These are phyloP conservation scores for Coenobita brevimanus DNA, from an alignment of 1,140 invertebrate genomes.

Conservation along the genomic window DNA sequence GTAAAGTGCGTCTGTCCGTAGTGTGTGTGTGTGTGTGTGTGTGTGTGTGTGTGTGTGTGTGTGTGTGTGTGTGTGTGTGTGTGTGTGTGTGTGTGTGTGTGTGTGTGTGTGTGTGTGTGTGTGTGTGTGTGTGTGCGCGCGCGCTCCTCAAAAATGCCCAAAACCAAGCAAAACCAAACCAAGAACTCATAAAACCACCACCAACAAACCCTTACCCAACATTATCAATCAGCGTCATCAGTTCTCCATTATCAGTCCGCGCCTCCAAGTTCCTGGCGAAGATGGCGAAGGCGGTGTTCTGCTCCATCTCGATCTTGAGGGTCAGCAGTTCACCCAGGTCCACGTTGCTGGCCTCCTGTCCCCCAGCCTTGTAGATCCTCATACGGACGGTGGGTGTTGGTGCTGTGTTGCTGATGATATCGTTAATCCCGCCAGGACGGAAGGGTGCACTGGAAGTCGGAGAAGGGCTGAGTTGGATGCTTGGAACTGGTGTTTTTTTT, in stretches of 20 bases:
- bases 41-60: too few relatives aligned
- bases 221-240: slow-evolving; percentile 75
- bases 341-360: slow-evolving; percentile 75
- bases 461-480: too few relatives aligned
- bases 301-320: slow-evolving; percentile 76
- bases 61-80: too few relatives aligned
- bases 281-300: slow-evolving; percentile 75
- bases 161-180: too few relatives aligned
- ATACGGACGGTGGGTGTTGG: slow-evolving; percentile 76
- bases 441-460: slow-evolving; percentile 43
- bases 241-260: slow-evolving; percentile 75
- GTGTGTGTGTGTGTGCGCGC: too few relatives aligned
- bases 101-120: too few relatives aligned
- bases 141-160: too few relatives aligned
- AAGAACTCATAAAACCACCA: too few relatives aligned
- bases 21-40: too few relatives aligned
- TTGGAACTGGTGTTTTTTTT: too few relatives aligned
- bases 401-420: slow-evolving; percentile 76
- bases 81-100: too few relatives aligned
- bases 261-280: slow-evolving; percentile 77
- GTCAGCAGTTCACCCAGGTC: slow-evolving; percentile 75
- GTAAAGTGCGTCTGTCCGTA: too few relatives aligned
- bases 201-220: slow-evolving; percentile 73
- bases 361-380: slow-evolving; percentile 74
- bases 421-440: slow-evolving; percentile 71